Evolutionary conservation across 2,888 invertebrate species (phyloP), one percentile per base, ranked within the genome.

Genomic region (Pherbina coryleti): DNA sequence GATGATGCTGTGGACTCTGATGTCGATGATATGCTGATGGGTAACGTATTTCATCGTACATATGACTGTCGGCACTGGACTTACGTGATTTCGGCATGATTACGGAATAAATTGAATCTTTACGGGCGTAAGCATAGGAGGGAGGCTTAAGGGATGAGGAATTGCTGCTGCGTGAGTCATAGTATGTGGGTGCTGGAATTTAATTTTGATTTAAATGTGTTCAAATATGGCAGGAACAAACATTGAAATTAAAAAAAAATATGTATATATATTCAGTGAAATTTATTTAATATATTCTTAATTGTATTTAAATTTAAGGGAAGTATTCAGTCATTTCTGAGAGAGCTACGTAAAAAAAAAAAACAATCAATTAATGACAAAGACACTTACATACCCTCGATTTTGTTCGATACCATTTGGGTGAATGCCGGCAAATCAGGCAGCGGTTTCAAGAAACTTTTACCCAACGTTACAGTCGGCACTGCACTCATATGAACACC

Each of bases 41-140:
- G 81, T 90, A 90, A 53, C 88, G 88, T 77, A 90, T 90, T 82
- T 90, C 90, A 79, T 86, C 88, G 72, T 87, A 90, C 19, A 90
- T 81, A 82, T 89, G 90, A 28, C 89, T 88, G 28, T 89, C 89
- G 70, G 88, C 81, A 62, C 89, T 89, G 62, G 86, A 86, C 67
- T 90, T 89, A n/a, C 89, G 86, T 0, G 88, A 88, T 75, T 88
- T 88, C 2, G 89, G 88, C 44, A 85, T 79, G 5, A 89, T 83
- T 3, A 87, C 84, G 5, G 90, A 89, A 78, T 89, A 90, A 0
- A 89, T 81, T 0, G 90, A 87, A 49, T 88, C 87, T 76, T 88
- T 89, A 44, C 89, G 84, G 9, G 88, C 88, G 79, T 89, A 89
- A 44, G 86, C 85, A 77, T 89, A 89, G 3, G 88, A 84, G 60